These are phyloP conservation scores for Xylophagus ater DNA, from an alignment of 2,888 invertebrate species.

Conservation along the genomic window DNA sequence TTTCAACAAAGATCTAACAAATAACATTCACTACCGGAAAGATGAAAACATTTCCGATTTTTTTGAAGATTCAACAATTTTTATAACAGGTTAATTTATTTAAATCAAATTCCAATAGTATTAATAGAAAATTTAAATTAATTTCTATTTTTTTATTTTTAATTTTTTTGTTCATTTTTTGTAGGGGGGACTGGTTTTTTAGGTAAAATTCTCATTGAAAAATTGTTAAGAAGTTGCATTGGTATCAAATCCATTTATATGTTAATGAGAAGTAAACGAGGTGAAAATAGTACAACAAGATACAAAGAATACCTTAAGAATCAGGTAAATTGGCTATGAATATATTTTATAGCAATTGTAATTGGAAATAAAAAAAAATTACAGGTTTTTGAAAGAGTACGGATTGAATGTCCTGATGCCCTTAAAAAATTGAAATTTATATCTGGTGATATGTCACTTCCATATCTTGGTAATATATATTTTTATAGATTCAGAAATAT, in stretches of 20 bases:
- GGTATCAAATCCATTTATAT: constrained; percentile 2
- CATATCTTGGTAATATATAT: constrained; percentile 43
- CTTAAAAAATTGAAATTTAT: constrained; percentile 54
- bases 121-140: too few relatives aligned
- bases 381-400: constrained; percentile 57
- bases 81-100: neutral
- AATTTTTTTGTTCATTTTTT: too few relatives aligned
- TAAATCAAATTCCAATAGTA: too few relatives aligned
- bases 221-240: constrained; percentile 3
- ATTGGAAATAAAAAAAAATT: too few relatives aligned
- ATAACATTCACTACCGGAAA: too few relatives aligned
- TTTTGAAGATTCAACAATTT: neutral
- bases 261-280: neutral
- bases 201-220: constrained; percentile 8
- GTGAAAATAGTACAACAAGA: neutral
- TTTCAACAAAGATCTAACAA: too few relatives aligned
- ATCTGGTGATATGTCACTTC: constrained; percentile 59
- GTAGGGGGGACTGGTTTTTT: constrained; percentile 4
- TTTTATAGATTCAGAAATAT: too few relatives aligned
- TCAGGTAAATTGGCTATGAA: too few relatives aligned
- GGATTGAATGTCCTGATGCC: constrained; percentile 48
- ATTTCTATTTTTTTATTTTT: too few relatives aligned
- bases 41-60: neutral
- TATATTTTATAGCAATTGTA: too few relatives aligned
- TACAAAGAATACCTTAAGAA: neutral